Base-by-base conservation (phyloP, 2,113 vertebrate species). In the Sceloporus tristichus region DNA sequence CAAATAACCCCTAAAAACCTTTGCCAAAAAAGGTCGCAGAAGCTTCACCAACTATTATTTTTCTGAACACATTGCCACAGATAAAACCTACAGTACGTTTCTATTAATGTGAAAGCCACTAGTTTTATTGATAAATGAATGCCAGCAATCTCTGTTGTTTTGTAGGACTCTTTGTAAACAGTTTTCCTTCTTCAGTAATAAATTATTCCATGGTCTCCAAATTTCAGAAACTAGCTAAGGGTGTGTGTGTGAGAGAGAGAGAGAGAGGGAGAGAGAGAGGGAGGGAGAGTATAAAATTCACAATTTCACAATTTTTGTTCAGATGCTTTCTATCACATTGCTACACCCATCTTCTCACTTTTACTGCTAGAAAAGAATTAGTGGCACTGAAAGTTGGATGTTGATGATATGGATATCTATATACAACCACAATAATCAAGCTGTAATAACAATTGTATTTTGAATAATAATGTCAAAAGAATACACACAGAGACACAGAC, bases 101-200 rank as follows among this genome's bases (percentile, higher is more conserved):
- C 75, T 85, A 76, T 76, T 85, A 70, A 59, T n/a, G 19, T 76
- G 84, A 76, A 56, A 38, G 54, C 40, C 21, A 4, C 6, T 8
- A 34, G 34, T 62, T 23, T 85, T 62, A 62, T 3, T 85, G 71
- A 85, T 75, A 85, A 85, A 38, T 38, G 71, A 79, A 59, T 23
- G 27, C 34, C 9, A 85, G 21, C 71, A 75, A 29, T 23, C 9
- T 76, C 23, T 27, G 59, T 85, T 21, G 27, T 85, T 40, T 11
- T 29, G 56, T 76, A 38, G 34, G 34, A 75, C 74, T 38, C 16
- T n/a, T 62, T 75, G 8, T 34, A 76, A 75, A 62, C 34, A 16
- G 13, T 27, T 59, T 23, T 25, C 54, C 21, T 16, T 7, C 19
- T 40, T n/a, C 29, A 75, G 6, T 27, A 40, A 75, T 74, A 85